Percentiles rank a stretch among this genome's conserved stretches.
Evolutionary conservation across 2,888 invertebrate genomes (phyloP).

Genomic region (Chymomyza amoena): DNA sequence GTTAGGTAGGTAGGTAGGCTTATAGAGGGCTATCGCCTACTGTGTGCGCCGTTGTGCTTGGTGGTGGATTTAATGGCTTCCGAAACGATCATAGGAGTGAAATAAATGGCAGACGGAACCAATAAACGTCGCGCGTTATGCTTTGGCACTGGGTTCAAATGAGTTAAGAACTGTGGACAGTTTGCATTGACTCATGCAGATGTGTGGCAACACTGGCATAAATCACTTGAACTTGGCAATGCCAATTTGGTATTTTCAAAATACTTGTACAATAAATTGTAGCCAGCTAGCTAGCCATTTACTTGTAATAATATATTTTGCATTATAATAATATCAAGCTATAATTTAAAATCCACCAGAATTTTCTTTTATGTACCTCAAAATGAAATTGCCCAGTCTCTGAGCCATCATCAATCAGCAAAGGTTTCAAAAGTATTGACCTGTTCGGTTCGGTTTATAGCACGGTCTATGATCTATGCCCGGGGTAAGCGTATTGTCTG

Average conservation of each 20-base stretch:
- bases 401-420: slow-evolving; percentile 74
- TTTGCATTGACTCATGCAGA: slow-evolving; percentile 52
- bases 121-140: slow-evolving; percentile 75
- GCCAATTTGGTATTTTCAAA: slow-evolving; percentile 7
- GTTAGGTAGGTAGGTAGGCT: background rate
- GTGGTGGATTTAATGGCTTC: slow-evolving; percentile 77
- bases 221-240: slow-evolving; percentile 4
- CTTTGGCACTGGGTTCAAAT: slow-evolving; percentile 51
- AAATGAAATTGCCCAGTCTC: slow-evolving; percentile 59
- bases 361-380: slow-evolving; percentile 16
- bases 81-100: slow-evolving; percentile 77
- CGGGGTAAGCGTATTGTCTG: slow-evolving; percentile 33
- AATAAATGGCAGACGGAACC: slow-evolving; percentile 78
- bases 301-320: slow-evolving; percentile 64
- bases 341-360: slow-evolving; percentile 42
- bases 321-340: slow-evolving; percentile 59
- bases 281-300: slow-evolving; percentile 27
- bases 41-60: background rate
- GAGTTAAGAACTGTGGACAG: slow-evolving; percentile 70
- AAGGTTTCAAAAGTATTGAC: slow-evolving; percentile 66
- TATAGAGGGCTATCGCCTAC: background rate
- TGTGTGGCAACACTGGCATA: background rate
- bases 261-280: slow-evolving; percentile 30
- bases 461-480: slow-evolving; percentile 6
- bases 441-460: slow-evolving; percentile 38